Base-by-base conservation (phyloP, 1,140 invertebrate genomes). In the Heliconius hewitsoni region DNA sequence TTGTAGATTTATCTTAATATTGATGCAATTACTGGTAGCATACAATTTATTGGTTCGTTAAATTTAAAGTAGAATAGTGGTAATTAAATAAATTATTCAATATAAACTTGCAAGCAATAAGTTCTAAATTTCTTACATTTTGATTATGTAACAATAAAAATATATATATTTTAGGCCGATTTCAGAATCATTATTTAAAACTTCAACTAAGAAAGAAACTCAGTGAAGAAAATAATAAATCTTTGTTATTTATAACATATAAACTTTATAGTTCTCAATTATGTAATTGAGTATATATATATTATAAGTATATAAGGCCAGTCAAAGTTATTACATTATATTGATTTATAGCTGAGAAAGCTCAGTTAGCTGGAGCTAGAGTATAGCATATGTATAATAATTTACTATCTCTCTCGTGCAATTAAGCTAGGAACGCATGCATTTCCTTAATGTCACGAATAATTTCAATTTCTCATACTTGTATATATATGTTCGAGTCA, bases 381-480 rank as follows among this genome's bases (percentile, higher is more conserved):
- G 0, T 57, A 57, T 57, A 23, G 19, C 5, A 55, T 57, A 6
- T 6, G 34, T 34, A 57, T n/a, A 50, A 55, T 55, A n/a, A 3
- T n/a, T 57, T 57, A 57, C 19, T 57, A 23, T 11, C 55, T 57
- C n/a, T 57, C 55, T 13, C 27, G 34, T 71, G 1, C 70, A 71
- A 71, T 71, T 71, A 71, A 71, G 27, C 16, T 57, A 23, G 55
- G 23, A 71, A 71, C 16, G 66, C 34, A 71, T 6, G 27, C 70
- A 37, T 18, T 34, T 71, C 27, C 70, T 71, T 57, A 57, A 57
- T 71, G 57, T 42, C 74, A 70, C 39, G n/a, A 70, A 76, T 39
- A 70, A 70, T 27, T 66, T 66, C 57, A 11, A 70, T 70, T 46
- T 42, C 18, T 37, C 57, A 70, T 76, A 46, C 66, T 0, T 57